phyloP scores from a whole-genome alignment of 1,140 invertebrate genomes.

The Daktulosphaira vitifoliae region DNA sequence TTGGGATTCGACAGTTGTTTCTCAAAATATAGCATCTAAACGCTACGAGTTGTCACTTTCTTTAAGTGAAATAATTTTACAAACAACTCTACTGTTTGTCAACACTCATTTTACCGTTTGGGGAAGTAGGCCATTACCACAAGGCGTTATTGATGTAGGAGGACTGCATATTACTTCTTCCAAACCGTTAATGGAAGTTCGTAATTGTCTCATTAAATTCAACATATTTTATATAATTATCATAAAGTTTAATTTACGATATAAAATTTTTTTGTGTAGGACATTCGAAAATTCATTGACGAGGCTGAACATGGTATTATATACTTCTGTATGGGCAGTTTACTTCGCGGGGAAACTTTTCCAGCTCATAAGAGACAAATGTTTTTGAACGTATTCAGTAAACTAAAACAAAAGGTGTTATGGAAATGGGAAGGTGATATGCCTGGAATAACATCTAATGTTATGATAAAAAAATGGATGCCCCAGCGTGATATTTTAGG shows the following conservation, averaged over 20 bases:
- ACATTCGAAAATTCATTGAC: conserved; percentile 37
- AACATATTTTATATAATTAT: too few relatives aligned
- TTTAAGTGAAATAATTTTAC: conserved; percentile 41
- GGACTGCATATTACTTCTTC: conserved; percentile 41
- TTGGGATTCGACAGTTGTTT: neutral
- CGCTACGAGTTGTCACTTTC: conserved; percentile 47
- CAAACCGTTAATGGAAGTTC: conserved; percentile 40
- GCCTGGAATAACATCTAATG: conserved; percentile 22
- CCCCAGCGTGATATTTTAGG: conserved; percentile 37
- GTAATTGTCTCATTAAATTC: neutral
- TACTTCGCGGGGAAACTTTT: conserved; percentile 37
- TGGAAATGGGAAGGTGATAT: conserved; percentile 46
- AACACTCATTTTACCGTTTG: conserved; percentile 39
- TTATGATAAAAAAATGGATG: conserved; percentile 36
- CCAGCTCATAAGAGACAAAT: conserved; percentile 41
- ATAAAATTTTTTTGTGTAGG: too few relatives aligned
- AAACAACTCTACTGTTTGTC: conserved; percentile 38
- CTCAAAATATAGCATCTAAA: conserved; percentile 5
- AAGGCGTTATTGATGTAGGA: conserved; percentile 41
- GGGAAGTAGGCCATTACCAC: conserved; percentile 38
- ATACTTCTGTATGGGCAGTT: conserved; percentile 59
- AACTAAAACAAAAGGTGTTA: conserved; percentile 46
- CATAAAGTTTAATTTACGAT: too few relatives aligned
- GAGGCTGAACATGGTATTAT: conserved; percentile 51
- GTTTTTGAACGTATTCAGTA: conserved; percentile 45